phyloP scores from a whole-genome alignment of 92 coral and sea anemone genomes.

The Anthopleura xanthogrammica region DNA sequence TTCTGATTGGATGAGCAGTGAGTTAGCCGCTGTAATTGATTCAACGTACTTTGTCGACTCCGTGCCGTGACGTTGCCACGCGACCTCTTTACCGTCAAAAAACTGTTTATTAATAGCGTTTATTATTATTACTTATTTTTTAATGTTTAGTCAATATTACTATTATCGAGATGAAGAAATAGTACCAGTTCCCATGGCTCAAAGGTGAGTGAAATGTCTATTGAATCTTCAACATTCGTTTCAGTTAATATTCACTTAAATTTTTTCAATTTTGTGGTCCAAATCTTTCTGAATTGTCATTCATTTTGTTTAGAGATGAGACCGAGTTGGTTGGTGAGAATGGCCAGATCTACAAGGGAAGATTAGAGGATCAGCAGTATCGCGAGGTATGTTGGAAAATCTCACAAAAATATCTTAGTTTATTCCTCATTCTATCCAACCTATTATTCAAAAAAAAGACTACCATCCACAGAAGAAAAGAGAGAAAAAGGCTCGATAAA shows the following conservation, averaged over 20 bases:
- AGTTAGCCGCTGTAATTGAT: too few relatives aligned
- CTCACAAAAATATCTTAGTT: too few relatives aligned
- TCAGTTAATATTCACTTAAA: too few relatives aligned
- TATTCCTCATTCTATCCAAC: background rate
- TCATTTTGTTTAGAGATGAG: slow-evolving; percentile 61
- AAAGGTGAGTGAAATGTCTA: slow-evolving; percentile 42
- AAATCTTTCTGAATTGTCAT: background rate
- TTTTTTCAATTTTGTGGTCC: background rate
- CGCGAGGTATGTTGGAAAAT: slow-evolving; percentile 38
- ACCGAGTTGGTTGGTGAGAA: slow-evolving; percentile 91
- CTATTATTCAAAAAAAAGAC: too few relatives aligned
- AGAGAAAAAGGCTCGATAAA: too few relatives aligned
- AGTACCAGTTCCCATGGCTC: slow-evolving; percentile 70
- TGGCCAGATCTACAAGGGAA: slow-evolving; percentile 95
- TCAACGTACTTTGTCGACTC: too few relatives aligned
- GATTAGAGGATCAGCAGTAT: slow-evolving; percentile 67
- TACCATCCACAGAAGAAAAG: too few relatives aligned
- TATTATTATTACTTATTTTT: background rate
- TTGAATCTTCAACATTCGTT: background rate
- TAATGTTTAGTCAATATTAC: slow-evolving; percentile 64
- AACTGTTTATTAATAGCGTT: too few relatives aligned
- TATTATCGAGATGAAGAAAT: slow-evolving; percentile 81
- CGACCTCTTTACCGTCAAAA: too few relatives aligned
- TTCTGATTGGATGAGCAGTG: too few relatives aligned
- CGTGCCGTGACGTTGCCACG: too few relatives aligned